Base-by-base conservation (phyloP, 1,140 invertebrate species). In the Dendroctonus ponderosae region DNA sequence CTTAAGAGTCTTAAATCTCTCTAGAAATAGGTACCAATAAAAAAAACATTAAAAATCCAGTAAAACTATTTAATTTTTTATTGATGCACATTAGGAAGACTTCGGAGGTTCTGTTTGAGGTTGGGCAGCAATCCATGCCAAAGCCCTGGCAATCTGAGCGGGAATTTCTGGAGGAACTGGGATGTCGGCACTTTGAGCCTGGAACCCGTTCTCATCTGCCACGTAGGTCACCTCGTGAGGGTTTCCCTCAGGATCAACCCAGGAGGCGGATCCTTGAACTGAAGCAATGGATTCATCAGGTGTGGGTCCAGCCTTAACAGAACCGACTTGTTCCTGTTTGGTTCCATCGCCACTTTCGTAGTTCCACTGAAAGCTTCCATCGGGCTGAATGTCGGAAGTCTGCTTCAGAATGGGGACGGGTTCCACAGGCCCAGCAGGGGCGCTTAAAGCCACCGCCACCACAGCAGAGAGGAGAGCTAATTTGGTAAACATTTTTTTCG, bases 181-280 rank as follows among this genome's bases (percentile, higher is more conserved):
- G 40, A 86, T 71, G 73, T 86, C 84, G 7, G 77, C 81, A 7
- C 85, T 85, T 1, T 80, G 75, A 56, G 84, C 80, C 7, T 77
- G 78, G 73, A 82, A 87, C n/a, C 85, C 85, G 54, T 86, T 85
- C 71, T 86, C 85, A 71, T 86, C 85, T 15, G 85, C 85, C 14
- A 79, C 80, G 70, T 85, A 86, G 42, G 77, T 77, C 0, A 85
- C 54, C 5, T 40, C 54, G 58, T 76, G 70, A 6, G 84, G 82
- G 15, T 85, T 82, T 42, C 91, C 91, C 72, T 92, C 89, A 0
- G 90, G 89, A 2, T 89, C 87, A 2, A 89, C 91, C 77, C 92
- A 94, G 60, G 87, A 87, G 70, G 85, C 91, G 37, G 84, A 85
- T 50, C 90, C 90, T 74, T 85, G 82, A 37, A 65, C 43, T 1